Evolutionary conservation across 2,888 invertebrate genomes (phyloP), one percentile per base, ranked within the genome.

Genomic region (Caradrina clavipalpis): DNA sequence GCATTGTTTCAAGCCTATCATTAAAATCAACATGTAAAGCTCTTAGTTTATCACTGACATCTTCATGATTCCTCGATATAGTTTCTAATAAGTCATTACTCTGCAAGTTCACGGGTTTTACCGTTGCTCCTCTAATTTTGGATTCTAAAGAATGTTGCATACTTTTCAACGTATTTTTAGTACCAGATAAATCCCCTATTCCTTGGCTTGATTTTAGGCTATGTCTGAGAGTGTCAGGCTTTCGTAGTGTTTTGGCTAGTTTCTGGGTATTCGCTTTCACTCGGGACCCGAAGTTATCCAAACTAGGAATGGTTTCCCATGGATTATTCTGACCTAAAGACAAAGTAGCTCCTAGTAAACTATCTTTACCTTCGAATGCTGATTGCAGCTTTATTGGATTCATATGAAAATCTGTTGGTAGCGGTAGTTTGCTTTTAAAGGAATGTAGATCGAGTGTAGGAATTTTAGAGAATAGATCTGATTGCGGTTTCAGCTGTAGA

Each of bases 11-110:
- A 57, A 94, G 76, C 39, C 92, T 89, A 69, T 94, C 94, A 76
- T 90, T 92, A 6, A 95, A 87, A 82, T 94, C 93, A 26, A 86
- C 82, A 60, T 92, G 93, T 51, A 95, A 81, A 22, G 89, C 89
- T 84, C 89, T 88, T 15, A 95, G 75, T 81, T 92, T 95, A 64
- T 94, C 93, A 78, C 86, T 91, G 1, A 94, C 76, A 51, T 95
- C 91, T 69, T 91, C 89, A 50, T 87, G 89, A 59, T 83, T 87
- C 76, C 81, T 86, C 22, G 89, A 77, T 56, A 92, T 78, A n/a
- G 78, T 76, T 67, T 92, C 89, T 21, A 93, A 73, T 61, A 94
- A 73, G 51, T 90, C 84, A n/a, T 88, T 78, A 2, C 89, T 86
- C 68, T 87, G 88, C 53, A 80, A 31, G 66, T 82, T 78, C n/a